Conservation (phyloP, 2,113 vertebrate species). For the Heterochromis multidens region DNA sequence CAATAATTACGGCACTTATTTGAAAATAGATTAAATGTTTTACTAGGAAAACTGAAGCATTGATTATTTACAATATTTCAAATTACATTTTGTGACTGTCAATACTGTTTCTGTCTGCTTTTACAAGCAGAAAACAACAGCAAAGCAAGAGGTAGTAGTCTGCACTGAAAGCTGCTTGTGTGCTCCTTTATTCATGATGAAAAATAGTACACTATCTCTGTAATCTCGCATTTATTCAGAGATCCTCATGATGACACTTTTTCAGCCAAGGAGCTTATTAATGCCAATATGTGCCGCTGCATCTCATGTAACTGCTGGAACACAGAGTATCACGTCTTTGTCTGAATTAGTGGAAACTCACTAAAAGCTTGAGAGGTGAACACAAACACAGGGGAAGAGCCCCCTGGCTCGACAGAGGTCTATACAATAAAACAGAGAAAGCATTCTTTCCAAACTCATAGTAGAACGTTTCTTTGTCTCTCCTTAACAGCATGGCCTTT, state of each 20-base stretch:
- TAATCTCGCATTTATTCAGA: neutral
- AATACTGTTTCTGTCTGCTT: neutral
- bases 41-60: neutral
- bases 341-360: slow-evolving; percentile 35
- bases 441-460: slow-evolving; percentile 56
- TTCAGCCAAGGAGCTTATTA: neutral
- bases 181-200: neutral
- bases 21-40: neutral
- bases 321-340: neutral
- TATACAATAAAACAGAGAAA: slow-evolving; percentile 50
- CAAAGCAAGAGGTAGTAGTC: neutral
- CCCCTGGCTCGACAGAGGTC: slow-evolving; percentile 37
- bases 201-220: neutral
- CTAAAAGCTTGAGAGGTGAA: slow-evolving; percentile 50
- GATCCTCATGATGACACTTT: neutral
- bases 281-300: neutral
- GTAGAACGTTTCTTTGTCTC: slow-evolving; percentile 63
- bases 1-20: neutral
- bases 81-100: neutral
- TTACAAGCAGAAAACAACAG: neutral
- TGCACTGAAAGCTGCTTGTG: neutral
- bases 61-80: neutral
- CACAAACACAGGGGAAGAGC: slow-evolving; percentile 42
- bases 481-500: slow-evolving; percentile 52
- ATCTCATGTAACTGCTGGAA: slow-evolving; percentile 10